phyloP scores from a whole-genome alignment of 2,888 invertebrate species.

The Leptinotarsa juncta region DNA sequence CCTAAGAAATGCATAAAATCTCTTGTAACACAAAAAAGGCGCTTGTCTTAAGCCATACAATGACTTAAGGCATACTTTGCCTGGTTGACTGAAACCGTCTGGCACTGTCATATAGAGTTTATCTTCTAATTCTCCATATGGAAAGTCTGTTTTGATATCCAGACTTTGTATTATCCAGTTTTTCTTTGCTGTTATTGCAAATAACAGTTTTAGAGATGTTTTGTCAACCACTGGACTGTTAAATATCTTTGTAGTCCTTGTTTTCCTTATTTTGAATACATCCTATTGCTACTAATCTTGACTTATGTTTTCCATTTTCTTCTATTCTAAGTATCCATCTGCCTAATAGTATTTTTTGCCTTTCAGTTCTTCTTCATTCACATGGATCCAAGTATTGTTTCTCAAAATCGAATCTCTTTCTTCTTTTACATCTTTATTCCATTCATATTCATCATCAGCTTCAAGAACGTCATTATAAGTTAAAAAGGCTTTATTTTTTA shows the following conservation, averaged over 20 bases:
- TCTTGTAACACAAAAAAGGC: background rate
- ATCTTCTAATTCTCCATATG: background rate
- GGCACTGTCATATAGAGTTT: constrained; percentile 14
- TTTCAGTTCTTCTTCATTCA: background rate
- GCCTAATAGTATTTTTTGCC: background rate
- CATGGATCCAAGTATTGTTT: background rate
- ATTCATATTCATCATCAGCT: background rate
- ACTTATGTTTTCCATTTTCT: background rate
- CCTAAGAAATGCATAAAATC: background rate
- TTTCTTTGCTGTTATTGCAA: constrained; percentile 16
- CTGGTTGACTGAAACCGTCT: constrained; percentile 9
- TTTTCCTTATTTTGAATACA: background rate
- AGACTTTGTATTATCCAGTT: constrained; percentile 16
- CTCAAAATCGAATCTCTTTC: background rate
- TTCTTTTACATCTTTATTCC: background rate
- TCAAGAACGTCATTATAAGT: background rate
- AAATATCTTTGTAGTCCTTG: background rate
- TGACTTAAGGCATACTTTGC: background rate
- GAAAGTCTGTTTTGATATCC: constrained; percentile 1
- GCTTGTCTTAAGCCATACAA: background rate
- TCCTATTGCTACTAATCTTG: background rate
- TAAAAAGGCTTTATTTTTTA: background rate
- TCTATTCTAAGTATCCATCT: background rate
- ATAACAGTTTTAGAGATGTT: constrained; percentile 2
- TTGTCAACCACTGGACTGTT: background rate